phyloP scores from a whole-genome alignment of 2,797 vertebrate species.

The Tenualosa ilisha region DNA sequence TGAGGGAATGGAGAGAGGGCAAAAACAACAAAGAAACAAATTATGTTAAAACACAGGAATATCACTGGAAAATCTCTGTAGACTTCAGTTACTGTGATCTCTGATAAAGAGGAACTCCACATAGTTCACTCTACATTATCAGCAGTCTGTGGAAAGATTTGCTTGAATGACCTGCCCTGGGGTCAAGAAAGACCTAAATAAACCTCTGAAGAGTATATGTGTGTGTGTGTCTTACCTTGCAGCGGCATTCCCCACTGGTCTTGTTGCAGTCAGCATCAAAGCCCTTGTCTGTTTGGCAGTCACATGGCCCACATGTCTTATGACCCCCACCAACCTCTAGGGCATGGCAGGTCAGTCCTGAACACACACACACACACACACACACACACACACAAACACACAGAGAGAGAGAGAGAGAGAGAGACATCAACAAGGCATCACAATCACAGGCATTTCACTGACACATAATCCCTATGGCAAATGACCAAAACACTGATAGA shows the following conservation, averaged over 20 bases:
- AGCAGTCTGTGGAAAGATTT: neutral
- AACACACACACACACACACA: neutral
- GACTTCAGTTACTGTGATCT: too few relatives aligned
- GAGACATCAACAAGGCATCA: neutral
- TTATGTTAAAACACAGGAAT: neutral
- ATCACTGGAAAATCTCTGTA: neutral
- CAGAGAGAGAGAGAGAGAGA: constrained; percentile 17
- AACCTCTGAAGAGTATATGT: neutral
- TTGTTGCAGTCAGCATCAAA: constrained; percentile 95
- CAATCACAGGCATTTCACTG: constrained; percentile 20
- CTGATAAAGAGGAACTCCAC: too few relatives aligned
- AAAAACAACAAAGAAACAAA: neutral
- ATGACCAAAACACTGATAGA: neutral
- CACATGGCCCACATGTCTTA: constrained; percentile 91
- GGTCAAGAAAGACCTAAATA: neutral
- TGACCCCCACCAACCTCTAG: constrained; percentile 96
- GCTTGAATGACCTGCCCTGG: neutral
- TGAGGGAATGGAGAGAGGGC: neutral
- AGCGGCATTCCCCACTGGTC: constrained; percentile 89
- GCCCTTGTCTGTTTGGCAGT: constrained; percentile 82
- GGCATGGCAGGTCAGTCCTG: constrained; percentile 88
- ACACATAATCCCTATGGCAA: constrained; percentile 3
- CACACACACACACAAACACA: constrained; percentile 34
- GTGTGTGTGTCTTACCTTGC: constrained; percentile 79
- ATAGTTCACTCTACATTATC: too few relatives aligned